Evolutionary conservation across 2,113 vertebrate genomes (phyloP).

Genomic region (Tragelaphus strepsiceros): DNA sequence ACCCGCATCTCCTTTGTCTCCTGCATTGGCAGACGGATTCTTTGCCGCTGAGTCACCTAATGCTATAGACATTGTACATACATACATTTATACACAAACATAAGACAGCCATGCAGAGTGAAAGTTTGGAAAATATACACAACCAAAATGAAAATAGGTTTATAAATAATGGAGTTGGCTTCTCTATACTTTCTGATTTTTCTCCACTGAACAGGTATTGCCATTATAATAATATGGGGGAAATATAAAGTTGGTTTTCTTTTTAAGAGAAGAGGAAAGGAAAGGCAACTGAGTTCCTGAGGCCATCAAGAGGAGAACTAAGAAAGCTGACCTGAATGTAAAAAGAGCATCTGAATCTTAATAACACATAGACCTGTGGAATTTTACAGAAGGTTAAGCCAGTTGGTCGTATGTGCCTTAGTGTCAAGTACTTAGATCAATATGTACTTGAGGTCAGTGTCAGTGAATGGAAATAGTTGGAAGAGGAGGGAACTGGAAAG

Average conservation of each 20-base stretch:
- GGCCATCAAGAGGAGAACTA: background rate
- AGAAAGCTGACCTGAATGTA: background rate
- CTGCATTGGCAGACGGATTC: background rate
- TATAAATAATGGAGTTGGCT: background rate
- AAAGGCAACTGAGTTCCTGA: background rate
- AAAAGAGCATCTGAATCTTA: background rate
- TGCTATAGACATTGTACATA: background rate
- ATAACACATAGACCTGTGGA: background rate
- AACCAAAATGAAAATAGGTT: background rate
- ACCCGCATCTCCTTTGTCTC: background rate
- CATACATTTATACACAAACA: background rate
- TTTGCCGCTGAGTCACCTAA: background rate
- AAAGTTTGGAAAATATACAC: background rate
- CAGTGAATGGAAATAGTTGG: conserved; percentile 6
- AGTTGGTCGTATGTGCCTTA: background rate
- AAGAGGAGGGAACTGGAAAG: background rate
- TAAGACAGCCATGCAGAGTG: background rate
- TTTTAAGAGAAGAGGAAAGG: background rate
- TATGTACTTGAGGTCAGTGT: conserved; percentile 29
- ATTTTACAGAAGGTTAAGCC: conserved; percentile 32
- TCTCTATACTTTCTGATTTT: conserved; percentile 7
- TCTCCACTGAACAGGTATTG: background rate
- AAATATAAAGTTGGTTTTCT: background rate
- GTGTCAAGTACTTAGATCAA: conserved; percentile 33
- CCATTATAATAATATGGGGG: background rate